Percentiles rank a stretch among this genome's conserved stretches.
Conservation (phyloP, 1,140 invertebrate species). For the Pseudomyrmex gracilis region DNA sequence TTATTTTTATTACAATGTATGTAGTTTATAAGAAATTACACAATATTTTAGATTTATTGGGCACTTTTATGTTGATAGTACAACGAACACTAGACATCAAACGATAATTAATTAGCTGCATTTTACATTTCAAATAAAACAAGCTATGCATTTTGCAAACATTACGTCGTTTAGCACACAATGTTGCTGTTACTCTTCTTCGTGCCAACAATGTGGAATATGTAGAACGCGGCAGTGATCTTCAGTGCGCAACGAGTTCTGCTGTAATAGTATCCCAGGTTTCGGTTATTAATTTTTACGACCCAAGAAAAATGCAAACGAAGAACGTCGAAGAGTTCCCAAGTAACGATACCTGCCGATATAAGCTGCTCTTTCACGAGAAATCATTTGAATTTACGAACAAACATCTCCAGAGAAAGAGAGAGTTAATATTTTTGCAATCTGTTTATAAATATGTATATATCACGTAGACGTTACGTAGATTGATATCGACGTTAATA, state of each 20-base stretch:
- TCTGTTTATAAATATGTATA: neutral
- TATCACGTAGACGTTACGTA: neutral
- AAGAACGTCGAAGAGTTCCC: neutral
- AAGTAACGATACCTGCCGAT: neutral
- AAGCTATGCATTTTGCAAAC: slow-evolving; percentile 30
- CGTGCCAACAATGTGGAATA: slow-evolving; percentile 36
- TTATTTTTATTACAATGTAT: too few relatives aligned
- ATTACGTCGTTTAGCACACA: slow-evolving; percentile 21
- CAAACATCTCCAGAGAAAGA: neutral
- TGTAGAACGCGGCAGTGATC: slow-evolving; percentile 21
- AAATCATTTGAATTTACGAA: neutral
- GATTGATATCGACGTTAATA: neutral
- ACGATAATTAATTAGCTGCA: too few relatives aligned
- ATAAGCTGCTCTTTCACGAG: neutral
- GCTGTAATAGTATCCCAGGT: neutral
- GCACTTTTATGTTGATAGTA: too few relatives aligned
- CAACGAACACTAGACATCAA: too few relatives aligned
- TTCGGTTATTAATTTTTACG: slow-evolving; percentile 54
- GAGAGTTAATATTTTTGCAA: neutral
- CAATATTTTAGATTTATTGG: too few relatives aligned
- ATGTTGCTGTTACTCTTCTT: slow-evolving; percentile 45
- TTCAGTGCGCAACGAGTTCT: neutral
- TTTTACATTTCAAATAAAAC: too few relatives aligned
- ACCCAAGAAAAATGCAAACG: slow-evolving; percentile 8
- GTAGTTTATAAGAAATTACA: too few relatives aligned